A percentile compares a stretch with the other conserved stretches of the same genome.
These are phyloP conservation scores for Achroia grisella DNA, from an alignment of 1,140 invertebrate genomes.

Conservation along the genomic window DNA sequence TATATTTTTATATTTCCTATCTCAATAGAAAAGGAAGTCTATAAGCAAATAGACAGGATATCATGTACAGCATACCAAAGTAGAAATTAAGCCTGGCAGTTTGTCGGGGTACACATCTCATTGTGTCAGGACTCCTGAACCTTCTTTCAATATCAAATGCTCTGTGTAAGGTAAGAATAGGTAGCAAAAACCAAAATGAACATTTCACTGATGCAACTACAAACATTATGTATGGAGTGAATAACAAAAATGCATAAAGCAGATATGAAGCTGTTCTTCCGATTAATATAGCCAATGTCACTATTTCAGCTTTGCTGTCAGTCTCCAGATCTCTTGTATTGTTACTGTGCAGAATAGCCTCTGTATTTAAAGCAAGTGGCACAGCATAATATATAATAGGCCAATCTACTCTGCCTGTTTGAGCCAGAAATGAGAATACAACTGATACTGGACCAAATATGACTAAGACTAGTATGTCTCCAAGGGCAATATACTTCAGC, in stretches of 20 bases:
- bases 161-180: conserved; percentile 87
- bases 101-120: conserved; percentile 87
- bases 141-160: conserved; percentile 94
- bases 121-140: conserved; percentile 85
- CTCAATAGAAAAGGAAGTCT: conserved; percentile 73
- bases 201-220: conserved; percentile 87
- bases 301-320: conserved; percentile 89
- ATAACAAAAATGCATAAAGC: conserved; percentile 92
- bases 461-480: conserved; percentile 92
- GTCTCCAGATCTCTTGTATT: conserved; percentile 93
- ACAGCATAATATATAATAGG: conserved; percentile 93
- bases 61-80: conserved; percentile 91
- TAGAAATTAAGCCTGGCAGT: conserved; percentile 93
- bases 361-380: conserved; percentile 94
- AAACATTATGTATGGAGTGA: conserved; percentile 93
- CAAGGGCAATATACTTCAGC: conserved; percentile 93
- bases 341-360: conserved; percentile 95
- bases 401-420: conserved; percentile 90
- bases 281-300: conserved; percentile 95
- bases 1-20: conserved; percentile 9
- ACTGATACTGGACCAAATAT: conserved; percentile 96
- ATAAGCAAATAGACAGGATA: conserved; percentile 80
- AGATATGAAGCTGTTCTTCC: conserved; percentile 93
- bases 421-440: conserved; percentile 94
- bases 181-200: conserved; percentile 91